Conservation (phyloP, 2,113 vertebrate species). For the Camelus bactrianus region DNA sequence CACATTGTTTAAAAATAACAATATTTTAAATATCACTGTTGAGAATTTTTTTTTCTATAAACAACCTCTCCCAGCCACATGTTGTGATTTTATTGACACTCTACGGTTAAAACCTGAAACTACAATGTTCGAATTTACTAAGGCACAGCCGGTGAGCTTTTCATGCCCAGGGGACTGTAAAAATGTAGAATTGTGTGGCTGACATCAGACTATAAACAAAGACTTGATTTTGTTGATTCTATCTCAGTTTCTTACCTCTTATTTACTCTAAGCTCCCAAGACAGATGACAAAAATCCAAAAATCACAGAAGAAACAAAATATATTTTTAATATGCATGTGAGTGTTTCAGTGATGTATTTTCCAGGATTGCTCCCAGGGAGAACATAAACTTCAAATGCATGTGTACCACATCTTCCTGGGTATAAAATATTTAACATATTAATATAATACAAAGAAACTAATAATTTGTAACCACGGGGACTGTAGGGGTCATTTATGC, state of each 20-base stretch:
- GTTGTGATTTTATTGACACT: conserved; percentile 48
- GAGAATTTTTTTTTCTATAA: neutral
- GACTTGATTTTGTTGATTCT: neutral
- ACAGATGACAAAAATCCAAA: conserved; percentile 30
- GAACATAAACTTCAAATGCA: conserved; percentile 53
- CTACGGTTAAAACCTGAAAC: neutral
- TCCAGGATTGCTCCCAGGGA: neutral
- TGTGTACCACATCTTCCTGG: neutral
- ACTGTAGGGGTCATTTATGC: neutral
- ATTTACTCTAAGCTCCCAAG: conserved; percentile 45
- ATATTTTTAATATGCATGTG: conserved; percentile 40
- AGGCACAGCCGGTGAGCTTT: neutral
- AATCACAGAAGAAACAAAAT: conserved; percentile 49
- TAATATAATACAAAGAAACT: conserved; percentile 2
- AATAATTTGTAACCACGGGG: conserved; percentile 7
- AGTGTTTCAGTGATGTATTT: neutral
- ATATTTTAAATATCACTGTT: neutral
- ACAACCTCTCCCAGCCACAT: neutral
- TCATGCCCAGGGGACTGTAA: neutral
- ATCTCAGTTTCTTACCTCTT: neutral
- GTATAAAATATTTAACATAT: conserved; percentile 41
- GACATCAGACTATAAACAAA: neutral
- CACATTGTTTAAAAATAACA: neutral
- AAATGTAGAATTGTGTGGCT: neutral
- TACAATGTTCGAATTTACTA: neutral